Base-by-base conservation (phyloP, 1,140 invertebrate genomes). In the Apolygus lucorum region DNA sequence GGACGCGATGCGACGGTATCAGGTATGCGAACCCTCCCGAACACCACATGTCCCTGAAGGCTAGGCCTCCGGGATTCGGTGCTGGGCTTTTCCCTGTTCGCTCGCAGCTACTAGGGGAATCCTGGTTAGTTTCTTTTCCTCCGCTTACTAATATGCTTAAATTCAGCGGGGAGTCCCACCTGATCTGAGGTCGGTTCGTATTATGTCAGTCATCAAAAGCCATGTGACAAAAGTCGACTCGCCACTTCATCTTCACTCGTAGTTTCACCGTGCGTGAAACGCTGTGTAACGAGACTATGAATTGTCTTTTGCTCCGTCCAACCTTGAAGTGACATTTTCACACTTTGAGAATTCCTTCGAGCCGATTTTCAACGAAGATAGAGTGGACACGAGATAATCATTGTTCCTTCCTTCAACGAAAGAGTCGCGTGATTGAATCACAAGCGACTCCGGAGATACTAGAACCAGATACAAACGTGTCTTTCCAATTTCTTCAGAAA, bases 101-200 rank as follows among this genome's bases (percentile, higher is more conserved):
- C 87, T 91, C 88, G 88, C 89, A 84, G 87, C 84, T 91, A 92
- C 88, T 91, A 81, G 81, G 87, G 87, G 84, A 90, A 92, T 91
- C 88, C 86, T 86, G 74, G 87, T 92, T 90, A 88, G 87, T 91
- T 92, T 91, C 86, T 91, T 91, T 92, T 92, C 89, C 90, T 91
- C 87, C 88, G 87, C 88, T 90, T 88, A 91, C 77, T 91, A 83
- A 90, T 90, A 91, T 91, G 90, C 88, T 90, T 90, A 89, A 90
- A 84, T 89, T 89, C 84, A 83, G 87, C 84, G 87, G 87, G 87
- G 89, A 83, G 76, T 87, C 87, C 82, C 82, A 80, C 81, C 84
- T 86, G 84, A 85, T 81, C 81, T 85, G 84, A 87, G 86, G 86
- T 86, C 84, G 79, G 28, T 28, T 59, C n/a, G 34, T 42, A 42